These are phyloP conservation scores for Hypomecis atomaria DNA, from an alignment of 2,888 invertebrate species.

Conservation along the genomic window DNA sequence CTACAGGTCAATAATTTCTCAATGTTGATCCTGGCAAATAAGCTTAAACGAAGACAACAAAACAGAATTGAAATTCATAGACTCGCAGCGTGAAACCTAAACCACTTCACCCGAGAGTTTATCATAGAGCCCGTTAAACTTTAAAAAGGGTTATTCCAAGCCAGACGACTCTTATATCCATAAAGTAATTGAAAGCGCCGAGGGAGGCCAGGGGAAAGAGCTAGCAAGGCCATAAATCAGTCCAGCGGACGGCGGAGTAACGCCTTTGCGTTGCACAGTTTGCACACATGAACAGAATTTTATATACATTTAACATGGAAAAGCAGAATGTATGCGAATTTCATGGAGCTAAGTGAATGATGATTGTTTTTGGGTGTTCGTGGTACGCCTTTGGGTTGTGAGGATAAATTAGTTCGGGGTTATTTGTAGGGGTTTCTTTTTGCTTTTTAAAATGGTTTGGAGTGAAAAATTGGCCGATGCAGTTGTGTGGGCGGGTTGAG, in stretches of 20 bases:
- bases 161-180: constrained; percentile 40
- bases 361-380: constrained; percentile 36
- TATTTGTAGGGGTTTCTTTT: constrained; percentile 9
- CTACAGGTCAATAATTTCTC: too few relatives aligned
- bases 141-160: constrained; percentile 31
- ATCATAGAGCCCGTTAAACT: constrained; percentile 27
- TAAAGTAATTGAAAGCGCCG: constrained; percentile 56
- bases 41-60: not conserved
- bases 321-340: constrained; percentile 31
- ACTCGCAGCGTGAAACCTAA: not conserved
- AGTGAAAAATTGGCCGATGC: not conserved
- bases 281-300: constrained; percentile 44
- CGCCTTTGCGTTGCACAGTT: constrained; percentile 50
- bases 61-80: constrained; percentile 10
- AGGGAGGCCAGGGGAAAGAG: constrained; percentile 49
- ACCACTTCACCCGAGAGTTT: constrained; percentile 11
- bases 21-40: not conserved
- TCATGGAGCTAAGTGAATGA: constrained; percentile 43
- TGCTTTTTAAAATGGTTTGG: constrained; percentile 2
- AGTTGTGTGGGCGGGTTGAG: not conserved
- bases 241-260: constrained; percentile 34
- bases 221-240: constrained; percentile 54
- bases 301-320: constrained; percentile 41
- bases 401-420: constrained; percentile 19
- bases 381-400: constrained; percentile 22